phyloP scores from a whole-genome alignment of 2,113 vertebrate genomes.

The Amazona guildingii region DNA sequence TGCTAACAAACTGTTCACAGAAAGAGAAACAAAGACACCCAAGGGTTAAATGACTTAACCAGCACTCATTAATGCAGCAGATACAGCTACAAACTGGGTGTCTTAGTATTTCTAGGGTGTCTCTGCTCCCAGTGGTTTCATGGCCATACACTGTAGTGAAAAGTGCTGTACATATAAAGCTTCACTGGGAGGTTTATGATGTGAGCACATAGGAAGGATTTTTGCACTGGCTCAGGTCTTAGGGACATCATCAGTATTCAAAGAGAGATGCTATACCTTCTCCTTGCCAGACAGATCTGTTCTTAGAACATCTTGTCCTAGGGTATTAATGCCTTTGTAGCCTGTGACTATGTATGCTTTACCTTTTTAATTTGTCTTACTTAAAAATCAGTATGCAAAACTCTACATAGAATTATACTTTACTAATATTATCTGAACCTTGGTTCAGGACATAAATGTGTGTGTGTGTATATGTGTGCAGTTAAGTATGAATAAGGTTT shows the following conservation, averaged over 20 bases:
- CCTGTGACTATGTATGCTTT: not conserved
- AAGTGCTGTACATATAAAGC: not conserved
- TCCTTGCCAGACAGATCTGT: not conserved
- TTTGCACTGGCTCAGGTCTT: fast-evolving
- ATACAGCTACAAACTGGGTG: not conserved
- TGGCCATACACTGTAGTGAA: not conserved
- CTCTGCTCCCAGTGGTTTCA: not conserved
- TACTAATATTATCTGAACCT: not conserved
- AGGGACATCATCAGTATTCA: not conserved
- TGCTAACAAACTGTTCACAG: not conserved
- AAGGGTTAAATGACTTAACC: not conserved
- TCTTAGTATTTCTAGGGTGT: not conserved
- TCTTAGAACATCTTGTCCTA: not conserved
- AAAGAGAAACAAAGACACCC: not conserved
- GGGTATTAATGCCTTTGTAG: not conserved
- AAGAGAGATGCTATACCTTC: not conserved
- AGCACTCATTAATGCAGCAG: not conserved
- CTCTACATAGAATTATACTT: not conserved
- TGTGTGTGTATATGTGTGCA: fast-evolving
- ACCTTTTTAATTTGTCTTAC: not conserved
- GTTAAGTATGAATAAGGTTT: not conserved
- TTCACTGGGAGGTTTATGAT: not conserved
- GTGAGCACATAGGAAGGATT: not conserved
- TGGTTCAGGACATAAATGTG: not conserved
- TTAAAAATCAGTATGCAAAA: not conserved